A percentile compares a stretch with the other conserved stretches of the same genome.
These are phyloP conservation scores for Neosilurus mollespiculum DNA, from an alignment of 2,797 vertebrate species.

Conservation along the genomic window DNA sequence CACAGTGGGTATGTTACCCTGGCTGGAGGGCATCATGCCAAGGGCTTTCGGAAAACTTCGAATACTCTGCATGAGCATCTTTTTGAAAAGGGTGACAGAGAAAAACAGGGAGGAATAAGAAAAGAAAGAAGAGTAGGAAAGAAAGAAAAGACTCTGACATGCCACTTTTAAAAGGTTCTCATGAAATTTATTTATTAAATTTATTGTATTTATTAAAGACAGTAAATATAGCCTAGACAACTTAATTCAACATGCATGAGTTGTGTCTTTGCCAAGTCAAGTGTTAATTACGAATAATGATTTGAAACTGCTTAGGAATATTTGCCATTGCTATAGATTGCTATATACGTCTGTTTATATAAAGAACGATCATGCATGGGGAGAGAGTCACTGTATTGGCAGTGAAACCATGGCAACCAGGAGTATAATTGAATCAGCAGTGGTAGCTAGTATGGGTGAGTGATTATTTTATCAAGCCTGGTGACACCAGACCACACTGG, in stretches of 20 bases:
- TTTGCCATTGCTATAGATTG: not conserved
- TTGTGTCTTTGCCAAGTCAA: not conserved
- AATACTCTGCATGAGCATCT: not conserved
- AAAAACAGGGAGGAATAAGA: not conserved
- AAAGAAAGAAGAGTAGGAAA: not conserved
- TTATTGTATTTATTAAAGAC: not conserved
- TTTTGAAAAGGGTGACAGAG: not conserved
- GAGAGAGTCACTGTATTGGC: not conserved
- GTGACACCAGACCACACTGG: not conserved
- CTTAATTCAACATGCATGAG: not conserved
- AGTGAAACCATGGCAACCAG: not conserved
- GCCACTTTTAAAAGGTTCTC: not conserved
- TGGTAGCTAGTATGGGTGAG: too few species aligned
- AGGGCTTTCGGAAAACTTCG: not conserved
- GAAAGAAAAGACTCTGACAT: not conserved
- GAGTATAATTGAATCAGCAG: not conserved
- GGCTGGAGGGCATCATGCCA: not conserved
- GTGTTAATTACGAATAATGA: not conserved
- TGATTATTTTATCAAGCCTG: not conserved
- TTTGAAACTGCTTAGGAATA: not conserved
- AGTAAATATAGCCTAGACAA: not conserved
- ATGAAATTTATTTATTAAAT: too few species aligned
- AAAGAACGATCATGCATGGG: not conserved
- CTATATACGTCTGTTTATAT: not conserved
- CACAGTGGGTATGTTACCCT: constrained; percentile 8